phyloP scores from a whole-genome alignment of 2,888 invertebrate species.

The Brenthis hecate region DNA sequence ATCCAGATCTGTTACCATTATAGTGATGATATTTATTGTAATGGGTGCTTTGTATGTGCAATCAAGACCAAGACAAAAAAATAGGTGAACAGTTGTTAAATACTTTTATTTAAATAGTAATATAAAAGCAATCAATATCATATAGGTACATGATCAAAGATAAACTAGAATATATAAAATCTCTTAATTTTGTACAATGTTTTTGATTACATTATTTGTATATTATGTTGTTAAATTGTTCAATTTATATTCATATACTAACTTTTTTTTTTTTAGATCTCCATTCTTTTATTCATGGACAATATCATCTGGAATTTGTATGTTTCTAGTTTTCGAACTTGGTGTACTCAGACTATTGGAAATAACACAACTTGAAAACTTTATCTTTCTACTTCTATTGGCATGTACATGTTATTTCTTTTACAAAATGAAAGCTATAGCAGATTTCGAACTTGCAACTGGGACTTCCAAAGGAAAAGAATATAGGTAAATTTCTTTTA shows the following conservation, averaged over 20 bases:
- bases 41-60: constrained; percentile 73
- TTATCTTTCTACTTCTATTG: constrained; percentile 62
- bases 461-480: constrained; percentile 73
- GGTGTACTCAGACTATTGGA: constrained; percentile 87
- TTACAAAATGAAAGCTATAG: constrained; percentile 71
- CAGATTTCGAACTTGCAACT: constrained; percentile 68
- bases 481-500: constrained; percentile 59
- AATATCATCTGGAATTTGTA: constrained; percentile 84
- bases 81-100: constrained; percentile 54
- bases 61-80: constrained; percentile 72
- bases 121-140: too few species aligned
- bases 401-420: constrained; percentile 67
- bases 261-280: constrained; percentile 71
- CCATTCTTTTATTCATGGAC: constrained; percentile 91
- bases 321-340: constrained; percentile 87
- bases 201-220: background rate
- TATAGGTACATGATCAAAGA: too few species aligned
- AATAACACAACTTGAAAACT: constrained; percentile 80
- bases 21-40: constrained; percentile 66
- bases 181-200: background rate
- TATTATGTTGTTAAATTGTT: background rate
- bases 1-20: constrained; percentile 62
- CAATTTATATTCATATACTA: background rate
- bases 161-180: too few species aligned
- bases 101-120: too few species aligned